Evolutionary conservation across 2,797 vertebrate species (phyloP).

Genomic region (Amniataba percoides): DNA sequence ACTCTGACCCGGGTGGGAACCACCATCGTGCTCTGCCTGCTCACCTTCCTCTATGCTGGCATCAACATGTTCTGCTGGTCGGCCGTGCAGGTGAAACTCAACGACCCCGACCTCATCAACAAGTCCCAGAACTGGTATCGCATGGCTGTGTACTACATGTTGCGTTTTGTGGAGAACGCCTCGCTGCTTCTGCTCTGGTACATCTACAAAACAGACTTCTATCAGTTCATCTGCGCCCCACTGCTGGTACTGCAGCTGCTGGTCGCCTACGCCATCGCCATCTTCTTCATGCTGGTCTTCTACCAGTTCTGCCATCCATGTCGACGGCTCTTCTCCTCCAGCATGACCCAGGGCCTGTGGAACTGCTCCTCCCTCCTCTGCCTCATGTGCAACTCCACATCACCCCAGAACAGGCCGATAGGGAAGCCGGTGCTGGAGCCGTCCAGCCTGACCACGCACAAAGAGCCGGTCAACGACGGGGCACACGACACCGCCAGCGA

Average conservation of each 20-base stretch:
- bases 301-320: constrained; percentile 98
- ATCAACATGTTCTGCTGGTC: constrained; percentile 99
- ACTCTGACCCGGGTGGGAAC: constrained; percentile 93
- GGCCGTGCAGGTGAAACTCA: constrained; percentile 93
- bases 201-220: constrained; percentile 91
- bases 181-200: constrained; percentile 94
- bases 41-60: constrained; percentile 96
- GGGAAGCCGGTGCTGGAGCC: constrained; percentile 75
- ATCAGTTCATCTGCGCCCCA: constrained; percentile 89
- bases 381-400: constrained; percentile 70
- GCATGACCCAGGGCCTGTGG: constrained; percentile 87
- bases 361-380: constrained; percentile 88
- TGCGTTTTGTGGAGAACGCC: constrained; percentile 94
- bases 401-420: constrained; percentile 52
- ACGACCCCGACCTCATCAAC: constrained; percentile 94
- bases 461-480: constrained; percentile 50
- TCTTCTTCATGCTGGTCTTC: constrained; percentile 97
- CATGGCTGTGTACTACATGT: constrained; percentile 92
- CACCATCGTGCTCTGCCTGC: constrained; percentile 92
- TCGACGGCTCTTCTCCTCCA: constrained; percentile 94
- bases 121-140: constrained; percentile 95
- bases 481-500: constrained; percentile 55
- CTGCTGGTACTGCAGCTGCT: constrained; percentile 92
- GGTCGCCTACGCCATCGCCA: constrained; percentile 88
- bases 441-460: constrained; percentile 37